phyloP scores from a whole-genome alignment of 92 coral and sea anemone species.

The Montipora capitata region DNA sequence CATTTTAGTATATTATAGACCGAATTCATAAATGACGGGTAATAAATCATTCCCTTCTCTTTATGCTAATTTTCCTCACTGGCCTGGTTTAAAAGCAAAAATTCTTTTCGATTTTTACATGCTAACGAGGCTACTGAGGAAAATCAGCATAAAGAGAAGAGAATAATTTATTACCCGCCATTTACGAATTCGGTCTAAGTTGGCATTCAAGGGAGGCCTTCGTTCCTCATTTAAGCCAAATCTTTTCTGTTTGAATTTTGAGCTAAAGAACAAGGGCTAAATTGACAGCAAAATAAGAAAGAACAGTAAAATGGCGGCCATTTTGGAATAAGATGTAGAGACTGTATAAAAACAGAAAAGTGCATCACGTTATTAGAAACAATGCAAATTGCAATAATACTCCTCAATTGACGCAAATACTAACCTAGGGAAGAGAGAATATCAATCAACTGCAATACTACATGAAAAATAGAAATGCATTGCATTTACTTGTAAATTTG shows the following conservation, averaged over 20 bases:
- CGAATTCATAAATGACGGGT: neutral
- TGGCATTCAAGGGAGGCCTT: too few relatives aligned
- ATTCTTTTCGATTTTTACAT: neutral
- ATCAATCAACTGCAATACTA: slow-evolving; percentile 7
- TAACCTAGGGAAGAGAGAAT: slow-evolving; percentile 2
- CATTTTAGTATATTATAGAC: neutral
- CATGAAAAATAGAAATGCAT: neutral
- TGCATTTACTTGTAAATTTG: slow-evolving; percentile 10
- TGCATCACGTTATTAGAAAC: neutral
- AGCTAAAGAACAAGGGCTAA: too few relatives aligned
- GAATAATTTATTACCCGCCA: neutral
- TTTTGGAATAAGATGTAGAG: slow-evolving; percentile 10
- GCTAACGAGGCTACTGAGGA: neutral
- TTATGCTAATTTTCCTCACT: neutral
- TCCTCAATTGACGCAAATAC: neutral
- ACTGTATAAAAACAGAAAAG: neutral
- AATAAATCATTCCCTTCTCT: neutral
- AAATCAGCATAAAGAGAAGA: neutral
- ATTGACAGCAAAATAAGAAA: neutral
- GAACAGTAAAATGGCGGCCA: slow-evolving; percentile 1
- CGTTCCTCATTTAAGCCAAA: too few relatives aligned
- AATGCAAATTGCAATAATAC: slow-evolving; percentile 7
- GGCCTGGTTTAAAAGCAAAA: slow-evolving; percentile 2
- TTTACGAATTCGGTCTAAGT: neutral
- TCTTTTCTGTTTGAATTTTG: too few relatives aligned